phyloP scores from a whole-genome alignment of 2,113 vertebrate species.

The Oryzias melastigma region DNA sequence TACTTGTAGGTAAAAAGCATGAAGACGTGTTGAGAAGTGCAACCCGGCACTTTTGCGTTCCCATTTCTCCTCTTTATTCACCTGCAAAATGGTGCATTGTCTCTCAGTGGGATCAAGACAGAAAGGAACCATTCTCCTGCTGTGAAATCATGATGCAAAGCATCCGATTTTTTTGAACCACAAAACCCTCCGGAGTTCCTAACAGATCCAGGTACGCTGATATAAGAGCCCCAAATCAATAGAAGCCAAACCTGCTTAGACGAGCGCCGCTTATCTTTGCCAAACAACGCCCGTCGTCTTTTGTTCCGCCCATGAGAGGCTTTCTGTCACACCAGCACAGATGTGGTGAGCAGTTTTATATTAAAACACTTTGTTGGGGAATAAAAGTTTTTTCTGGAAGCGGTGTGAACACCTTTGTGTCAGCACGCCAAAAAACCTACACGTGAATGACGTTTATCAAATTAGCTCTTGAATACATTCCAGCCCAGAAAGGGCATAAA shows the following conservation, averaged over 20 bases:
- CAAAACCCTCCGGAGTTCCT: conserved; percentile 33
- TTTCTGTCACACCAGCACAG: too few species aligned
- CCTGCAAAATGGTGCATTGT: conserved; percentile 24
- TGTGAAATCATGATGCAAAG: conserved; percentile 43
- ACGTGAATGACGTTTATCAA: conserved; percentile 65
- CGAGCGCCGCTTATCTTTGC: too few species aligned
- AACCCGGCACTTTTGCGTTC: conserved; percentile 1
- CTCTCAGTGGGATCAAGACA: conserved; percentile 23
- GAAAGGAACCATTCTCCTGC: conserved; percentile 33
- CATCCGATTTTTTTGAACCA: conserved; percentile 9
- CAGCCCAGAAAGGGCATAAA: conserved; percentile 43
- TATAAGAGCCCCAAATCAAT: too few species aligned
- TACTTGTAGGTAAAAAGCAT: conserved; percentile 20
- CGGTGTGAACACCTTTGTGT: conserved; percentile 32
- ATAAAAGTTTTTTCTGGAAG: conserved; percentile 34
- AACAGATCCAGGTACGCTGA: conserved; percentile 24
- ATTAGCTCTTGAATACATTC: conserved; percentile 68
- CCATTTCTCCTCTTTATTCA: conserved; percentile 21
- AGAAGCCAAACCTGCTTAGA: too few species aligned
- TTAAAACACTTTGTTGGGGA: conserved; percentile 10
- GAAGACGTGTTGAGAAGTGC: conserved; percentile 4
- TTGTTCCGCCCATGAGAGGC: too few species aligned
- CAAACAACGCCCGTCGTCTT: too few species aligned
- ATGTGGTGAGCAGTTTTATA: too few species aligned
- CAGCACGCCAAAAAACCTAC: conserved; percentile 53